These are phyloP conservation scores for Hippocampus abdominalis DNA, from an alignment of 2,113 vertebrate genomes.

Conservation along the genomic window DNA sequence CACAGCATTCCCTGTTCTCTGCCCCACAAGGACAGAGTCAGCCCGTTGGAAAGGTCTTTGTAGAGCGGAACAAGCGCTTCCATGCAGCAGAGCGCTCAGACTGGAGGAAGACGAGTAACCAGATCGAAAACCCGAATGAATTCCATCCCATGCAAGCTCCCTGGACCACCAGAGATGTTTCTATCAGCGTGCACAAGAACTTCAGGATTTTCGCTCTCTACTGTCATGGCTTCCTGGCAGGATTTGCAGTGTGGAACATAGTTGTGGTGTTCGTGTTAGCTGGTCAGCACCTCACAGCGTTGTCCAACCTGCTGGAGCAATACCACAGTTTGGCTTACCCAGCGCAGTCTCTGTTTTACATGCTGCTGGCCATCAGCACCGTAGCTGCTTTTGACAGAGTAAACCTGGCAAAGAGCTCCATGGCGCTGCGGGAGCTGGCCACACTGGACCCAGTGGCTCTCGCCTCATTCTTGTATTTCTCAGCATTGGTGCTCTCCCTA, in stretches of 20 bases:
- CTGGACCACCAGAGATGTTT: constrained; percentile 90
- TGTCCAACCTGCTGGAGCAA: constrained; percentile 85
- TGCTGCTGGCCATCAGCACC: constrained; percentile 88
- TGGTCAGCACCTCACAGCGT: constrained; percentile 77
- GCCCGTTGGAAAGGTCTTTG: constrained; percentile 88
- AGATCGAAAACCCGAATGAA: constrained; percentile 76
- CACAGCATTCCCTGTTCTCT: constrained; percentile 80
- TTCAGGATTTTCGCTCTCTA: constrained; percentile 88
- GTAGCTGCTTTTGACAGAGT: constrained; percentile 92
- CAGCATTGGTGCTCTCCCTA: constrained; percentile 83
- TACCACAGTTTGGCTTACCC: constrained; percentile 88
- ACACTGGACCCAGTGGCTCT: constrained; percentile 85
- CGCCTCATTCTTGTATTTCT: constrained; percentile 89
- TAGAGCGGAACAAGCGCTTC: constrained; percentile 88
- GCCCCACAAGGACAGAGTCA: constrained; percentile 84
- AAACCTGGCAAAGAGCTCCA: constrained; percentile 82
- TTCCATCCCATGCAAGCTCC: constrained; percentile 73
- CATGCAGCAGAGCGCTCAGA: constrained; percentile 83
- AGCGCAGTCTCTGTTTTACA: constrained; percentile 88
- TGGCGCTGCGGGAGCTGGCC: constrained; percentile 79
- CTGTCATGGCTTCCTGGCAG: constrained; percentile 89
- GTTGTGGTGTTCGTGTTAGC: constrained; percentile 85
- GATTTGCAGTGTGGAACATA: constrained; percentile 91
- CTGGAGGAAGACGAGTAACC: constrained; percentile 77
- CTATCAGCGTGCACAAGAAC: constrained; percentile 80